Evolutionary conservation across 2,888 invertebrate species (phyloP).

Genomic region (Phortica okadai): DNA sequence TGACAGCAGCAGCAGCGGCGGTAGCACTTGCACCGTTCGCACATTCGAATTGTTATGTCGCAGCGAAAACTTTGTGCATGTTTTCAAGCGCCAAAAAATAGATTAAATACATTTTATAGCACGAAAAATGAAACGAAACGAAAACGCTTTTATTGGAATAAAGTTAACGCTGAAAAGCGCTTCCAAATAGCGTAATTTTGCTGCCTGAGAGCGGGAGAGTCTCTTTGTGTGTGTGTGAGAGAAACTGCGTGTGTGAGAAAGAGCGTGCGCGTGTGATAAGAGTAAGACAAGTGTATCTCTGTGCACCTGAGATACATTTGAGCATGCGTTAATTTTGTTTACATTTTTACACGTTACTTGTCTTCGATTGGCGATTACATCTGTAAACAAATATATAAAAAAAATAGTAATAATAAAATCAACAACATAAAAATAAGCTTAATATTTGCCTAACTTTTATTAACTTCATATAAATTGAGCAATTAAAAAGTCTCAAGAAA

Average conservation of each 20-base stretch:
- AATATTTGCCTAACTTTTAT: too few species aligned
- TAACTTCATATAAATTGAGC: too few species aligned
- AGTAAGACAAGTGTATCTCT: background rate
- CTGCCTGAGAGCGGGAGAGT: background rate
- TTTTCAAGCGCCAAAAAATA: slow-evolving; percentile 29
- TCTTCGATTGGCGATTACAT: slow-evolving; percentile 24
- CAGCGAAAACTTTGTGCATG: background rate
- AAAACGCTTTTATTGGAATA: slow-evolving; percentile 11
- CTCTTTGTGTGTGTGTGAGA: background rate
- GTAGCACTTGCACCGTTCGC: slow-evolving; percentile 11
- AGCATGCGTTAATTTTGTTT: slow-evolving; percentile 66
- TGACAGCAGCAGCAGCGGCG: background rate
- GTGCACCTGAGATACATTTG: background rate
- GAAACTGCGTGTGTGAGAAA: slow-evolving; percentile 1
- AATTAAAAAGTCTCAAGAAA: too few species aligned
- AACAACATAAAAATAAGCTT: too few species aligned
- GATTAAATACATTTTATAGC: slow-evolving; percentile 30
- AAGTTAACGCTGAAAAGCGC: background rate
- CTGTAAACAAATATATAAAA: slow-evolving; percentile 36
- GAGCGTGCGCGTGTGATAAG: slow-evolving; percentile 32
- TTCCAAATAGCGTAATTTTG: slow-evolving; percentile 8
- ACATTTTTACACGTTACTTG: slow-evolving; percentile 60
- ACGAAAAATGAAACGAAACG: background rate
- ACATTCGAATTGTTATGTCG: slow-evolving; percentile 23
- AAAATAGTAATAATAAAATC: too few species aligned